Evolutionary conservation across 2,888 invertebrate species (phyloP), one percentile per base, ranked within the genome.

Genomic region (Drosophila atripex): DNA sequence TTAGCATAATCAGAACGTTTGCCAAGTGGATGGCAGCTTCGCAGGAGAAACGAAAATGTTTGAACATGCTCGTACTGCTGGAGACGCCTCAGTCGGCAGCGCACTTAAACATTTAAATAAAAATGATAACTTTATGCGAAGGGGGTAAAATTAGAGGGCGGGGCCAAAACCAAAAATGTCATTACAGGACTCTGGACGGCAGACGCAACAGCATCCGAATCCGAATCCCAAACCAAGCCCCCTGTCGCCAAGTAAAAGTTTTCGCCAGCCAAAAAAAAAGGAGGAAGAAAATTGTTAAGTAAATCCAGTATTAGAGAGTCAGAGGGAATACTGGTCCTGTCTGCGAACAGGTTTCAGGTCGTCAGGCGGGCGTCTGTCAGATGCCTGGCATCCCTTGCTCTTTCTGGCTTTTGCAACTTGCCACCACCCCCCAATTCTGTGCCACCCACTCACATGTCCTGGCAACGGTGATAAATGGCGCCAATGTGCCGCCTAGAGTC

Each of bases 381-480:
- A 12, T 32, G 30, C 43, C 47, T n/a, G 14, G 39, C 18, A 16
- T 55, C 63, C 51, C 65, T 64, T 59, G 61, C 57, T 41, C 39
- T 11, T 18, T 16, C 16, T 18, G 9, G 16, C 39, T 11, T 35
- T 41, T 18, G 39, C 8, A 41, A 21, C 21, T 43, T 21, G 21
- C 38, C 52, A 30, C 53, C 54, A 50, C 18, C 51, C 54, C 8
- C 54, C 39, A 21, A 18, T 16, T 32, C 52, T 60, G 28, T 61
- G 68, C 70, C 65, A 41, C 65, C 54, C 57, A 32, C 63, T 45
- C 57, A 65, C 76, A 68, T 75, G 72, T 72, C 38, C 71, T 77
- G 64, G 74, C 76, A 86, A 88, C 90, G 88, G 89, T 90, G 90
- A 90, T 89, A 90, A 89, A 89, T 89, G 91, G 91, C 91, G 91